A percentile compares a stretch with the other conserved stretches of the same genome.
These are phyloP conservation scores for Cassiopea xamachana DNA, from an alignment of 30 jellyfish, hydroid and myxozoan genomes.

Conservation along the genomic window DNA sequence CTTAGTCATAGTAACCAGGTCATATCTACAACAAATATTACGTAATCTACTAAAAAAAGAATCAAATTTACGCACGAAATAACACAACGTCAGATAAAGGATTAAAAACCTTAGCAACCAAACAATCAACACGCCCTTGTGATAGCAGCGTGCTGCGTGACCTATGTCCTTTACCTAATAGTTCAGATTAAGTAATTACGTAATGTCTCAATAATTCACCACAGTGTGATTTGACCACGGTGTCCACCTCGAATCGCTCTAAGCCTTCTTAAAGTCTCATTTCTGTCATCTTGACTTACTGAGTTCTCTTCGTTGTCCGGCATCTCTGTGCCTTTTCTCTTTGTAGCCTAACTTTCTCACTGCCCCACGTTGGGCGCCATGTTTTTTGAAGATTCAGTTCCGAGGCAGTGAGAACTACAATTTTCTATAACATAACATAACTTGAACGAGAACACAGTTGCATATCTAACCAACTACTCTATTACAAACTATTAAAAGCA, in stretches of 20 bases:
- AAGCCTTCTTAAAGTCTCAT: conserved; percentile 18
- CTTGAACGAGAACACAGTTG: background rate
- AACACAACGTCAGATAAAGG: too few relatives aligned
- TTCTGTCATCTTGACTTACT: conserved; percentile 17
- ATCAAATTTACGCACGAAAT: too few relatives aligned
- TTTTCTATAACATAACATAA: background rate
- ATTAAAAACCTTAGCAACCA: too few relatives aligned
- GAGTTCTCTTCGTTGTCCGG: conserved; percentile 9
- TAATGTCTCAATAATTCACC: too few relatives aligned
- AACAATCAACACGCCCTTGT: too few relatives aligned
- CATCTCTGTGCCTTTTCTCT: background rate
- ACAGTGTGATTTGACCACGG: conserved; percentile 5
- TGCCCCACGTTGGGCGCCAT: conserved; percentile 45
- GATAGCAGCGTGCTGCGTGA: too few relatives aligned
- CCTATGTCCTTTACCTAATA: too few relatives aligned
- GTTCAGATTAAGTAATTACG: too few relatives aligned
- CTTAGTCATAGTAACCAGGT: too few relatives aligned
- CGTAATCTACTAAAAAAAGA: too few relatives aligned
- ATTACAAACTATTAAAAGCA: background rate
- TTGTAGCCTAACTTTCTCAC: background rate
- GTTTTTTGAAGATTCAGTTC: conserved; percentile 20
- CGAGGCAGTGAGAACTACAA: background rate
- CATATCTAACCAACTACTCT: background rate
- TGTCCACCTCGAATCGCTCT: conserved; percentile 36
- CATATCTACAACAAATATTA: too few relatives aligned